Base-by-base conservation (phyloP, 2,888 invertebrate genomes). In the Mimumesa dahlbomi region DNA sequence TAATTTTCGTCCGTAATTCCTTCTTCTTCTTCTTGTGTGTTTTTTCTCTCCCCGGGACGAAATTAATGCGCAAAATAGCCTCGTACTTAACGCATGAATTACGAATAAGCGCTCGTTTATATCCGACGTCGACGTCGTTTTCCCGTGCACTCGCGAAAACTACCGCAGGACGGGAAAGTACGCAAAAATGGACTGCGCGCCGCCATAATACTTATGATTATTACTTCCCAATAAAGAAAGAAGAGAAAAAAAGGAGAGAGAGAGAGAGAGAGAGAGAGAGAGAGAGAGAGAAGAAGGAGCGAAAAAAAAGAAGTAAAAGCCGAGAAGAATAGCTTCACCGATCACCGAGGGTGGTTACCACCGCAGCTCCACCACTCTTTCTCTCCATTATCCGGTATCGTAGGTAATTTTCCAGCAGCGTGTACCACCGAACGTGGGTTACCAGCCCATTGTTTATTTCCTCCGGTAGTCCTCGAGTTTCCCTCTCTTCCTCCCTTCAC, bases 391-490 rank as follows among this genome's bases (percentile, higher is more conserved):
- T 74, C 73, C 66, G 59, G 63, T 64, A 79, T 74, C 79, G 69
- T 61, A 69, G 75, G 70, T 82, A 82, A 81, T 80, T 82, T 81
- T 83, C 83, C 79, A 73, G 62, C 73, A 52, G 62, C 72, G 62
- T 69, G 67, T 79, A 79, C 62, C 66, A 52, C 69, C 69, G 69
- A 76, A 74, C 71, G 56, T 61, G 66, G 80, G 69, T 72, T 79
- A 76, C 73, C 79, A 73, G 68, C 70, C 70, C 75, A 79, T 77
- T 77, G 78, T 81, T 77, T 81, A 76, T 80, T 74, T 82, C 79
- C 74, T 79, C 67, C 64, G 65, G 66, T 63, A 67, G 74, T 79
- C 69, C 74, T 75, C 72, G 67, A 65, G 18, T 72, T 56, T 54
- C 46, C 42, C 67, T 53, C 67, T 2, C 40, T 5, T 42, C 11